phyloP scores from a whole-genome alignment of 2,888 invertebrate genomes.

The Pherbina coryleti region DNA sequence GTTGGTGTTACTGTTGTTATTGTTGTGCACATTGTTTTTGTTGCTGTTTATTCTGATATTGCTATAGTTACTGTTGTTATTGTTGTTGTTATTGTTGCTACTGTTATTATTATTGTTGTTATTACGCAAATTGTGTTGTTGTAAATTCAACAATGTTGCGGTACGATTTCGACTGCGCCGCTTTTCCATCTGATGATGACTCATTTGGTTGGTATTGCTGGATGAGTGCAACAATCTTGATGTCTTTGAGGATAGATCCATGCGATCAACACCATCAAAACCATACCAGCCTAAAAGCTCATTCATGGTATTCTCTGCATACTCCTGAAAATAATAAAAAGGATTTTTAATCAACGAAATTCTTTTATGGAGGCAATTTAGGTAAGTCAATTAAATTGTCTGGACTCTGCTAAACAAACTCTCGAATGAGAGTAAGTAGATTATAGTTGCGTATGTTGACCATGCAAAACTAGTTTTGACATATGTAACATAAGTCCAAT shows the following conservation, averaged over 20 bases:
- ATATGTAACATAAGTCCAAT: too few species aligned
- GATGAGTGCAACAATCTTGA: slow-evolving; percentile 60
- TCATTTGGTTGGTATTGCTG: slow-evolving; percentile 46
- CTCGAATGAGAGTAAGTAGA: neutral
- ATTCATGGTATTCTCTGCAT: slow-evolving; percentile 93
- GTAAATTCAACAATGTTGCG: slow-evolving; percentile 47
- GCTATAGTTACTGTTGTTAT: slow-evolving; percentile 42
- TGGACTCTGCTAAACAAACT: neutral
- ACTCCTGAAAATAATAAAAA: slow-evolving; percentile 75
- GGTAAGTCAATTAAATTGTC: neutral
- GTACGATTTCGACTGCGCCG: slow-evolving; percentile 56
- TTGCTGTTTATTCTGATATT: slow-evolving; percentile 42
- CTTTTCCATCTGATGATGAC: slow-evolving; percentile 52
- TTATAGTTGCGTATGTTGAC: too few species aligned
- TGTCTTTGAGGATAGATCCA: slow-evolving; percentile 68
- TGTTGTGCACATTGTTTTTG: slow-evolving; percentile 40
- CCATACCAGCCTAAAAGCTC: slow-evolving; percentile 94
- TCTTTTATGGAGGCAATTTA: slow-evolving; percentile 13
- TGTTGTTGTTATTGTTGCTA: slow-evolving; percentile 42
- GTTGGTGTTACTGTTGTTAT: slow-evolving; percentile 42
- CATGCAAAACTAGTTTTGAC: too few species aligned
- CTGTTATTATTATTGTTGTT: slow-evolving; percentile 44
- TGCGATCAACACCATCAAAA: slow-evolving; percentile 80
- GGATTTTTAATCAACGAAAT: slow-evolving; percentile 18
- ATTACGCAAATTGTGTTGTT: slow-evolving; percentile 47